A percentile compares a stretch with the other conserved stretches of the same genome.
Evolutionary conservation across 2,797 vertebrate genomes (phyloP).

Genomic region (Ispidina picta): DNA sequence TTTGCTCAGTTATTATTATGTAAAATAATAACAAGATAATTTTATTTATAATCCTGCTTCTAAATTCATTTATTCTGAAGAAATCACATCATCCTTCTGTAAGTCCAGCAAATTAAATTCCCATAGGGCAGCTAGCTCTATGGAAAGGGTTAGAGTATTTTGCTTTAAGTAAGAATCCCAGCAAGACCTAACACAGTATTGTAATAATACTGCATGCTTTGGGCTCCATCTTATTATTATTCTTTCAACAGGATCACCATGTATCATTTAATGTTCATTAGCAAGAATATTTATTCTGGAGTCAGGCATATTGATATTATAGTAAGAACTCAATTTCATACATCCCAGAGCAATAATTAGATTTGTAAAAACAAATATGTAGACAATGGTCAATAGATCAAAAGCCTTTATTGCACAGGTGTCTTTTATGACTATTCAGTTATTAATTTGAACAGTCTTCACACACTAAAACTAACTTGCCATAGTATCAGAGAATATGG

Average conservation of each 20-base stretch:
- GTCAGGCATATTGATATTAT: conserved; percentile 34
- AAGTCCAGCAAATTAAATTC: conserved; percentile 8
- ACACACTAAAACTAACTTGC: not conserved
- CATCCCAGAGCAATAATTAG: conserved; percentile 32
- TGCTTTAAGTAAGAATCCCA: not conserved
- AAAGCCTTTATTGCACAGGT: conserved; percentile 13
- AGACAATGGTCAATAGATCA: conserved; percentile 26
- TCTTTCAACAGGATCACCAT: conserved; percentile 7
- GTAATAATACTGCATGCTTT: not conserved
- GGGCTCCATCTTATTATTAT: not conserved
- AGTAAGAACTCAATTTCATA: conserved; percentile 54
- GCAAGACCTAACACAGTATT: not conserved
- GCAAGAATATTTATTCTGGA: conserved; percentile 58
- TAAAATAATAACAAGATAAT: not conserved
- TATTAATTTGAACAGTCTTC: conserved; percentile 15
- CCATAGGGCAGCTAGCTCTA: not conserved
- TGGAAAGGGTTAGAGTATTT: not conserved
- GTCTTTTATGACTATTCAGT: conserved; percentile 35
- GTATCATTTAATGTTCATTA: conserved; percentile 53
- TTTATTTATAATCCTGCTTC: not conserved
- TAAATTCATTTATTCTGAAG: conserved; percentile 8
- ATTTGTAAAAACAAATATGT: conserved; percentile 23
- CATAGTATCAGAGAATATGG: not conserved
- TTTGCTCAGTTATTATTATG: not conserved
- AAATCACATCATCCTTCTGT: not conserved